Base-by-base conservation (phyloP, 2,797 vertebrate genomes). In the Enteromius radiatus region DNA sequence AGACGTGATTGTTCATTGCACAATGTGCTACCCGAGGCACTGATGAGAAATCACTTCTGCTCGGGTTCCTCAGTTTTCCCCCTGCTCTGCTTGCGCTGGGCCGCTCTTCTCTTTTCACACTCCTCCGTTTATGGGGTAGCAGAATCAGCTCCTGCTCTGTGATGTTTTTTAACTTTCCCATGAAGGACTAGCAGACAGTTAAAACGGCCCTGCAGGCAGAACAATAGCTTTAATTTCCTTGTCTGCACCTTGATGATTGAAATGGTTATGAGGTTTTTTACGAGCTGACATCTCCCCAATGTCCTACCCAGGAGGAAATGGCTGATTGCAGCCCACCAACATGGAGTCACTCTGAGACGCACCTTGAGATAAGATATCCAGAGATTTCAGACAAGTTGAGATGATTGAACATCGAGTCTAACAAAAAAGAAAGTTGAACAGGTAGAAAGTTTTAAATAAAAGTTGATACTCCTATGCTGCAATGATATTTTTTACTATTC, bases 401-500 rank as follows among this genome's bases (percentile, higher is more conserved):
- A 70, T 41, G 38, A 63, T 6, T 41, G 45, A 52, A 70, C 10
- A 36, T 1, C 2, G 36, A 78, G 19, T 15, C 61, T 65, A 61
- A 64, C 76, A 23, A 67, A 74, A 74, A 64, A 14, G 43, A 23
- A 77, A 43, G 26, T 61, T 47, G 31, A 71, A 76, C 36, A 75
- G 45, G 65, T 80, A 52, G 10, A 82, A 82, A 71, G 79, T 64
- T 71, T 67, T 8, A 47, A 87, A 90, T 87, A 85, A 88, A 88
- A 76, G 77, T 65, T 75, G 76, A 78, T 65, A 81, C 67, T 76
- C 75, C 70, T 69, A 68, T 75, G 63, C 80, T 85, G 84, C 82
- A 85, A 84, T 85, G 81, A 88, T 84, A 85, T 88, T 85, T 83
- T 84, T 85, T 85, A 84, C 84, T 76, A 89, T 88, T 87, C 82